These are phyloP conservation scores for Latheticus oryzae DNA, from an alignment of 2,888 invertebrate species.

Conservation along the genomic window DNA sequence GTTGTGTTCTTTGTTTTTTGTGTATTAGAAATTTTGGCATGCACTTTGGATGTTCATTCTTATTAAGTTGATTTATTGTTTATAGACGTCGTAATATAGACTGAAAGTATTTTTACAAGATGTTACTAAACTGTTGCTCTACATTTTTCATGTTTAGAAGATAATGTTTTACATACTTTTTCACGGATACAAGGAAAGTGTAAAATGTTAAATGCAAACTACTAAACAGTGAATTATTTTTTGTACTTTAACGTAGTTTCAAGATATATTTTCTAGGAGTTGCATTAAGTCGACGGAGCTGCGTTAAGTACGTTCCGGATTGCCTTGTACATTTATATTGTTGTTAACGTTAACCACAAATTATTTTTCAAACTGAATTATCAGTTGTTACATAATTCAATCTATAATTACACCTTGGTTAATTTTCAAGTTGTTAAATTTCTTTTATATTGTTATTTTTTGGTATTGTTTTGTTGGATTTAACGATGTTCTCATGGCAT, in stretches of 20 bases:
- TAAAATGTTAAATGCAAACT: constrained; percentile 23
- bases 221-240: constrained; percentile 30
- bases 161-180: constrained; percentile 32
- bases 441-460: constrained; percentile 33
- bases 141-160: constrained; percentile 38
- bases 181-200: constrained; percentile 22
- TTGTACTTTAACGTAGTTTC: constrained; percentile 33
- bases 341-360: constrained; percentile 40
- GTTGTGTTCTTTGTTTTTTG: constrained; percentile 49
- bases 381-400: constrained; percentile 33
- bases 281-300: constrained; percentile 20
- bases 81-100: constrained; percentile 55
- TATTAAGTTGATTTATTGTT: constrained; percentile 38
- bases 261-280: constrained; percentile 23
- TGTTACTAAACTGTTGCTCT: constrained; percentile 53
- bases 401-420: constrained; percentile 33
- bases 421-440: constrained; percentile 30
- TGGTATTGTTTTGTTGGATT: constrained; percentile 34
- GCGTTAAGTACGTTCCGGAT: constrained; percentile 35
- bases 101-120: constrained; percentile 58
- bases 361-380: constrained; percentile 41
- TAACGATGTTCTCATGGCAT: constrained; percentile 18
- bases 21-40: constrained; percentile 53
- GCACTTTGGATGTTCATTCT: constrained; percentile 48
- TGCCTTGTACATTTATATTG: constrained; percentile 44